Percentiles rank a stretch among this genome's conserved stretches.
Conservation (phyloP, 2,797 vertebrate genomes). For the Macroramphosus scolopax region DNA sequence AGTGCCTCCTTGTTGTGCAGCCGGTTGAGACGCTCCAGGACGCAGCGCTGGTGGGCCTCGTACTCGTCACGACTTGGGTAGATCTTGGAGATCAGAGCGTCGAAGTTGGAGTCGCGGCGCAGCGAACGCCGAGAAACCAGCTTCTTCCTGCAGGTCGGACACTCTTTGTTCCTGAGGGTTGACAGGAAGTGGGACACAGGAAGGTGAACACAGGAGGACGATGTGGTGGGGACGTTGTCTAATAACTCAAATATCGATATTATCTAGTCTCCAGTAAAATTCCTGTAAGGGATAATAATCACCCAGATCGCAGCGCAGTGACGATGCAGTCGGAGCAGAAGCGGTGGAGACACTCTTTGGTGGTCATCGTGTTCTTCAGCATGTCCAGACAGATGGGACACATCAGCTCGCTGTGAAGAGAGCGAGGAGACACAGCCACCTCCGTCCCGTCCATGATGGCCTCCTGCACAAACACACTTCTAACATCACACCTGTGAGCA, state of each 20-base stretch:
- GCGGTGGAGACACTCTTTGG: slow-evolving; percentile 96
- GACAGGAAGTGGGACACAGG: neutral
- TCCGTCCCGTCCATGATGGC: slow-evolving; percentile 98
- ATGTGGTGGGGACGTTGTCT: no score
- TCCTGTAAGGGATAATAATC: no score
- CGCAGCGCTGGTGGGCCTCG: slow-evolving; percentile 87
- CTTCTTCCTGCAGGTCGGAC: slow-evolving; percentile 91
- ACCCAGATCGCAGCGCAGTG: slow-evolving; percentile 96
- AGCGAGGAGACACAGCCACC: slow-evolving; percentile 95
- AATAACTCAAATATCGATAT: no score
- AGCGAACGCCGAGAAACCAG: slow-evolving; percentile 88
- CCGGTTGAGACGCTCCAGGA: slow-evolving; percentile 86
- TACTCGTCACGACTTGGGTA: slow-evolving; percentile 92
- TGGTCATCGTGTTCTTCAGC: slow-evolving; percentile 99
- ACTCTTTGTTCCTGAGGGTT: slow-evolving; percentile 86
- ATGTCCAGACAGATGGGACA: slow-evolving; percentile 98
- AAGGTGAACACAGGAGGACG: no score
- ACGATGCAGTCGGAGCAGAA: slow-evolving; percentile 99
- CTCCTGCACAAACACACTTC: slow-evolving; percentile 76
- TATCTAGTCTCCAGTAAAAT: no score
- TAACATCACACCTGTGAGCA: neutral
- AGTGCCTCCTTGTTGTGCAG: slow-evolving; percentile 89
- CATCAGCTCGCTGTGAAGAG: slow-evolving; percentile 98
- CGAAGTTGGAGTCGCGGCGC: slow-evolving; percentile 88
- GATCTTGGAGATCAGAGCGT: slow-evolving; percentile 92